Conservation (phyloP, 2,113 vertebrate genomes). For the Percopsis transmontana region DNA sequence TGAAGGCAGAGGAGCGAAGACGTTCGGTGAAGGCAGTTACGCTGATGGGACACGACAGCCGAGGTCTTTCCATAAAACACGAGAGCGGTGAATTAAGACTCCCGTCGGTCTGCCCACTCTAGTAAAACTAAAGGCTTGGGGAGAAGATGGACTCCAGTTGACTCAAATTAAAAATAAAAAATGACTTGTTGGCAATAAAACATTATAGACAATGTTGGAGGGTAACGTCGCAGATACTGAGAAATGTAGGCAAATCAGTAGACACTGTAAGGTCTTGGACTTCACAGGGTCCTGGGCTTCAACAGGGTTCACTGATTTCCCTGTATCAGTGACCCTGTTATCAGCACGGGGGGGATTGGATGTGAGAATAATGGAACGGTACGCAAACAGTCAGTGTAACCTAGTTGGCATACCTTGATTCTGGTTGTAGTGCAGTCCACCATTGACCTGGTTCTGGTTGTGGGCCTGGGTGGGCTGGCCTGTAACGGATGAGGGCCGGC, state of each 20-base stretch:
- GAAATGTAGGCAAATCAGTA: no score
- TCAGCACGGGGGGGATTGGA: no score
- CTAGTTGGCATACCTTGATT: slow-evolving; percentile 84
- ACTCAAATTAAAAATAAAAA: no score
- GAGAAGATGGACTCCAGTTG: neutral
- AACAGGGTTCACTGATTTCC: no score
- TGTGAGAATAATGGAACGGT: neutral
- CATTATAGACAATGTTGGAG: no score
- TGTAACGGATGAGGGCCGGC: slow-evolving; percentile 91
- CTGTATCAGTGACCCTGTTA: no score
- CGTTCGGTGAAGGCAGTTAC: neutral
- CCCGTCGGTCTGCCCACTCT: neutral
- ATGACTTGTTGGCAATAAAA: no score
- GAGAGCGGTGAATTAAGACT: neutral
- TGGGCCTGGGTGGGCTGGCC: slow-evolving; percentile 86
- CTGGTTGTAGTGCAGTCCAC: slow-evolving; percentile 93
- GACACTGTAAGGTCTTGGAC: no score
- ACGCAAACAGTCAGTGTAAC: neutral
- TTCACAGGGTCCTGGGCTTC: no score
- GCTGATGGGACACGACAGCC: neutral
- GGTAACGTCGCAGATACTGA: no score
- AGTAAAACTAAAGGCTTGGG: neutral
- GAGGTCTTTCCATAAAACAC: slow-evolving; percentile 3
- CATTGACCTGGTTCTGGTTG: slow-evolving; percentile 90
- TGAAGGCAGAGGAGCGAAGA: neutral